Base-by-base conservation (phyloP, 1,140 invertebrate species). In the Acromyrmex heyeri region DNA sequence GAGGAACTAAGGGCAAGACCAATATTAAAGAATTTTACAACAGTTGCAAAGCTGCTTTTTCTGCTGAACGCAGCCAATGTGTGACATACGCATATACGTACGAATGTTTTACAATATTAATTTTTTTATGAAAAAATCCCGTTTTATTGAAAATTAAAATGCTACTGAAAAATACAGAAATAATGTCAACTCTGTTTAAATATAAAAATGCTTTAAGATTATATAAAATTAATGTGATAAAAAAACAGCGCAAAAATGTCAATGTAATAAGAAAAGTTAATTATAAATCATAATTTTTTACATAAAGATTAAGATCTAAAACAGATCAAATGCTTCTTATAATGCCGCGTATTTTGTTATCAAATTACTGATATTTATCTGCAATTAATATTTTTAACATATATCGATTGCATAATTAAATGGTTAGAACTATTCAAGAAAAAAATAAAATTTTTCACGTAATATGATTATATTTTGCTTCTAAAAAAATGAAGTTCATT, bases 271-370 rank as follows among this genome's bases (percentile, higher is more conserved):
- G 27, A 21, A n/a, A 57, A 67, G 24, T 10, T 16, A 38, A 34
- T 69, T 50, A 38, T 10, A 21, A 69, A 44, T 27, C 1, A 44
- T 81, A 81, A 69, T 81, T 81, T 81, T 16, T 57, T 59, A 81
- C 10, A n/a, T 72, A 81, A 21, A 70, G n/a, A 57, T 57, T 81
- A 81, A 57, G 30, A n/a, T 81, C 12, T 72, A 81, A 81, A 70
- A 7, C 34, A 81, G 2, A 38, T 69, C 8, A 79, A 67, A 79
- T 24, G 27, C 8, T 67, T 78, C 3, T 48, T 16, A 75, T 75
- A 14, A 61, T 59, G 62, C 50, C n/a, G 48, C 24, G 30, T 64
- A 78, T 53, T 64, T 81, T 70, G 57, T 69, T 81, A 81, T 81
- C 24, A 64, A 61, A 50, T 64, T 65, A 21, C 14, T 34, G 12